Evolutionary conservation across 2,888 invertebrate genomes (phyloP), one percentile per base, ranked within the genome.

Genomic region (Saturnia pavonia): DNA sequence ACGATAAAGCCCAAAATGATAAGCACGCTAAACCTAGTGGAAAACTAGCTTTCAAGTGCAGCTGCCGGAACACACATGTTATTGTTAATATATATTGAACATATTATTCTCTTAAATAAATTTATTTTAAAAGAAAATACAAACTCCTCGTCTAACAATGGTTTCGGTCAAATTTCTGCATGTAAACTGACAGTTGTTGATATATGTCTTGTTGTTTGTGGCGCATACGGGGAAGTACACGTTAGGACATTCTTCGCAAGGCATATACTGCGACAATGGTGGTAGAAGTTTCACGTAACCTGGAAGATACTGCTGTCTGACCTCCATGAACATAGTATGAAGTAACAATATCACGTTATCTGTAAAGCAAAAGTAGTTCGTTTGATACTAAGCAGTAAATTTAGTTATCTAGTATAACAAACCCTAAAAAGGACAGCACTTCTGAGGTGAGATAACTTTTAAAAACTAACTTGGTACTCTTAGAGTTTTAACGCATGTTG

Each of bases 211-310:
- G 42, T 81, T 79, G 57, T 79, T 72, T 12, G 74, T 68, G 0
- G 74, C 75, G 34, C 83, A 83, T 7, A 82, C 74, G 0, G 83
- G 83, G 40, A 76, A 71, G 54, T 81, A 83, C 0, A 82, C 75
- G 14, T 75, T 73, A 0, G 83, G 82, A 48, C 81, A 83, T 0
- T 54, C 14, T 0, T 25, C n/a, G 34, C 83, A 83, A 19, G 75
- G 70, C 51, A 75, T 70, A 12, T 73, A 74, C 67, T 65, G 70
- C 68, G 76, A 72, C 25, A 80, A n/a, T 14, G 76, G 69, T 8
- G 77, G 71, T 22, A 72, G 67, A 0, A 72, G 60, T 25, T 69
- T 63, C 25, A 68, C 42, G 40, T 71, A 71, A 1, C 71, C 71
- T 14, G 71, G 68, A 45, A 71, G 22, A 25, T 45, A 51, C 25